Evolutionary conservation across 2,113 vertebrate genomes (phyloP).

Genomic region (Rutilus rutilus): DNA sequence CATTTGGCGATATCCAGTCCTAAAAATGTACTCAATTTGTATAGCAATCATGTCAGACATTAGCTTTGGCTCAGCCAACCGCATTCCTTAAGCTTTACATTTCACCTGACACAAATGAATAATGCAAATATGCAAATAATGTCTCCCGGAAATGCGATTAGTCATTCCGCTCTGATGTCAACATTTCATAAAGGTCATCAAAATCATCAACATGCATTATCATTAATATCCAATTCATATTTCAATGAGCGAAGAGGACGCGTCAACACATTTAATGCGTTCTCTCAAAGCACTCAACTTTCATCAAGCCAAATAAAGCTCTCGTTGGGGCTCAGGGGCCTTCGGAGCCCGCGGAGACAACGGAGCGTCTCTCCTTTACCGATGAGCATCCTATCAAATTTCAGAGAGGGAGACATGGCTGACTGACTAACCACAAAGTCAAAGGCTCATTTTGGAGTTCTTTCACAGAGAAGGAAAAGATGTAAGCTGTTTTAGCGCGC

Average conservation of each 20-base stretch:
- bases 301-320: slow-evolving; percentile 30
- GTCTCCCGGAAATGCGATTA: slow-evolving; percentile 16
- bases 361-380: background rate
- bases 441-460: slow-evolving; percentile 39
- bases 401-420: slow-evolving; percentile 10
- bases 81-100: slow-evolving; percentile 8
- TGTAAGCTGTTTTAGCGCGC: slow-evolving; percentile 11
- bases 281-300: slow-evolving; percentile 15
- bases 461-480: slow-evolving; percentile 24
- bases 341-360: slow-evolving; percentile 3
- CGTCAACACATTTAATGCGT: slow-evolving; percentile 5
- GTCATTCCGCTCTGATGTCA: background rate
- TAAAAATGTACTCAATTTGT: slow-evolving; percentile 3
- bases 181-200: background rate
- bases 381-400: slow-evolving; percentile 26
- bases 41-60: background rate
- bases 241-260: slow-evolving; percentile 18
- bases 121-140: slow-evolving; percentile 25
- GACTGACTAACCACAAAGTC: slow-evolving; percentile 39
- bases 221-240: slow-evolving; percentile 18
- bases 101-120: slow-evolving; percentile 35
- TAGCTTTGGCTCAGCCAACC: background rate
- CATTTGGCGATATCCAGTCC: background rate
- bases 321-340: slow-evolving; percentile 7
- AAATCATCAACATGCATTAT: slow-evolving; percentile 16